phyloP scores from a whole-genome alignment of 1,140 invertebrate species.

The Sitophilus oryzae region DNA sequence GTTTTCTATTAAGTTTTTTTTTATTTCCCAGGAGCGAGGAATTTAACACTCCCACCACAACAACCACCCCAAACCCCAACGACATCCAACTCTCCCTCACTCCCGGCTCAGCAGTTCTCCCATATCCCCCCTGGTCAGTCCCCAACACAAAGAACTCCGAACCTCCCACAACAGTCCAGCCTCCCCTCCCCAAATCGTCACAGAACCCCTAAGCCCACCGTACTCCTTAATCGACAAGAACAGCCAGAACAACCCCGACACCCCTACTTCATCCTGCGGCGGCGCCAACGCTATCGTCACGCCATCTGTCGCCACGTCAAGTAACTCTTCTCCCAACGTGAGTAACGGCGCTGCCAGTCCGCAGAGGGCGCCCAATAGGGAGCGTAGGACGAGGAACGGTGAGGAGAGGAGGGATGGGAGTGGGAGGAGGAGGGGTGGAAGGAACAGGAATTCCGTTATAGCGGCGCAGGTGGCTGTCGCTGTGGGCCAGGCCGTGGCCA shows the following conservation, averaged over 20 bases:
- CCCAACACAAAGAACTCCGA: conserved; percentile 32
- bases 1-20: no score
- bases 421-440: conserved; percentile 32
- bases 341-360: conserved; percentile 22
- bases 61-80: conserved; percentile 5
- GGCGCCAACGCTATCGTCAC: conserved; percentile 26
- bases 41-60: no score
- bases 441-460: conserved; percentile 31
- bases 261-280: conserved; percentile 31
- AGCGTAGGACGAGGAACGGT: conserved; percentile 31
- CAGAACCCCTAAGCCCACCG: conserved; percentile 29
- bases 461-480: conserved; percentile 14
- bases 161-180: conserved; percentile 31
- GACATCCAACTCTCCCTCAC: conserved; percentile 31
- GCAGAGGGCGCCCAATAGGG: conserved; percentile 26
- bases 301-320: background rate
- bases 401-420: conserved; percentile 36
- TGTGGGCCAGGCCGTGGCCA: conserved; percentile 10
- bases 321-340: background rate
- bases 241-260: conserved; percentile 44
- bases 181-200: conserved; percentile 27
- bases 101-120: conserved; percentile 35
- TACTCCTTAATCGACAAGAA: no score
- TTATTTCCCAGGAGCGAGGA: conserved; percentile 13
- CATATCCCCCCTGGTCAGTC: conserved; percentile 30